A percentile compares a stretch with the other conserved stretches of the same genome.
These are phyloP conservation scores for Phenganax stokvisi DNA, from an alignment of 92 coral and sea anemone genomes.

Conservation along the genomic window DNA sequence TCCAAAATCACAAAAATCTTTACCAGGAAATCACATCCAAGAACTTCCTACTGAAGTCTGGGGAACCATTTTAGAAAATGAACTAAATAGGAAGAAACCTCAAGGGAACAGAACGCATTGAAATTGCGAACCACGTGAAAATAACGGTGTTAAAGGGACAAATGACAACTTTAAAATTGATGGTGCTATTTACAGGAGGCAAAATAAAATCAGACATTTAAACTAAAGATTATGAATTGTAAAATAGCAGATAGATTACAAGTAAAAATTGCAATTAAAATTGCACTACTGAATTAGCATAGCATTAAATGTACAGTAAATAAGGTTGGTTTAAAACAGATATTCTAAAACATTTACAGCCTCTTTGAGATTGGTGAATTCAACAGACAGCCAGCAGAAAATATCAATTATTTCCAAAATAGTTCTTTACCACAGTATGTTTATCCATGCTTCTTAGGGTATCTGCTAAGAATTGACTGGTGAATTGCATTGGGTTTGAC, in stretches of 20 bases:
- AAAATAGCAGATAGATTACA: too few relatives aligned
- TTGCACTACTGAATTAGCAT: too few relatives aligned
- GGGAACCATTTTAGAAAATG: constrained; percentile 80
- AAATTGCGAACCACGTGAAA: neutral
- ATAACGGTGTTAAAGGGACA: too few relatives aligned
- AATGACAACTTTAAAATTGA: too few relatives aligned
- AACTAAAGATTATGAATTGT: too few relatives aligned
- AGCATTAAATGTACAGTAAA: too few relatives aligned
- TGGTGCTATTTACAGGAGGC: too few relatives aligned
- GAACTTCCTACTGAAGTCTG: constrained; percentile 70
- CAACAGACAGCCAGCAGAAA: neutral
- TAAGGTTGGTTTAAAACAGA: too few relatives aligned
- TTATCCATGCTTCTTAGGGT: constrained; percentile 57
- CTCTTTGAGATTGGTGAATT: neutral
- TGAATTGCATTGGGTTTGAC: constrained; percentile 30
- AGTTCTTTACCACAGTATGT: constrained; percentile 52
- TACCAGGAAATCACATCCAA: constrained; percentile 68
- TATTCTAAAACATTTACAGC: too few relatives aligned
- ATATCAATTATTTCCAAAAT: constrained; percentile 23
- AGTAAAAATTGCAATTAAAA: too few relatives aligned
- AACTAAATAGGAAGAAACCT: constrained; percentile 49
- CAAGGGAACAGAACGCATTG: constrained; percentile 5
- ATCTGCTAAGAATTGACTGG: constrained; percentile 49
- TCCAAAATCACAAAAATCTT: constrained; percentile 54
- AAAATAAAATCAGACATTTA: too few relatives aligned